Percentiles rank a stretch among this genome's conserved stretches.
phyloP scores from a whole-genome alignment of 2,797 vertebrate genomes.

The Nyctibius grandis region DNA sequence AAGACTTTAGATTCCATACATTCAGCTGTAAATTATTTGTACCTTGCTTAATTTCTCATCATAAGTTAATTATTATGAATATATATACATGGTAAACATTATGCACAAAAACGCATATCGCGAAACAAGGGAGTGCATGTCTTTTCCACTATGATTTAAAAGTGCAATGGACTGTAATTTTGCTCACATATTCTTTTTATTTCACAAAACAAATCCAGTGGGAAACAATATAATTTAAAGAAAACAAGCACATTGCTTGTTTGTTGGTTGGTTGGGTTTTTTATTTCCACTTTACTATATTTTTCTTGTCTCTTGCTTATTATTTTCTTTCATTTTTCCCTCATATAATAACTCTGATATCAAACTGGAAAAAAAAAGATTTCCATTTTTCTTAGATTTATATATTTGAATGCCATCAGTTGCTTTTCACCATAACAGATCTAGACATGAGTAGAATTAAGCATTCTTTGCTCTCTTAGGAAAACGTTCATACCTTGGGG shows the following conservation, averaged over 20 bases:
- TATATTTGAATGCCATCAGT: neutral
- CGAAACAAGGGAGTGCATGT: neutral
- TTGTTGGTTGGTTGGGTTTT: neutral
- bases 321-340: neutral
- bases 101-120: neutral
- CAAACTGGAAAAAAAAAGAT: neutral
- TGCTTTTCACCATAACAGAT: neutral
- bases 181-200: neutral
- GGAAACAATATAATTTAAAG: neutral
- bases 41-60: neutral
- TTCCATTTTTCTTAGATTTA: neutral
- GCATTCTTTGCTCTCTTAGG: conserved; percentile 45
- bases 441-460: conserved; percentile 28
- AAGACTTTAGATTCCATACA: neutral
- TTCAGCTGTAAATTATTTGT: neutral
- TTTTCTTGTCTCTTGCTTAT: neutral
- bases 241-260: neutral
- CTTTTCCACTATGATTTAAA: neutral
- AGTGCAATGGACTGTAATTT: neutral
- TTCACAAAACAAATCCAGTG: neutral
- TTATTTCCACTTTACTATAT: neutral
- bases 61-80: neutral
- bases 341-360: neutral
- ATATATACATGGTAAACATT: neutral
- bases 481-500: conserved; percentile 16